Conservation (phyloP, 2,888 invertebrate genomes). For the Stegophylla sp. region DNA sequence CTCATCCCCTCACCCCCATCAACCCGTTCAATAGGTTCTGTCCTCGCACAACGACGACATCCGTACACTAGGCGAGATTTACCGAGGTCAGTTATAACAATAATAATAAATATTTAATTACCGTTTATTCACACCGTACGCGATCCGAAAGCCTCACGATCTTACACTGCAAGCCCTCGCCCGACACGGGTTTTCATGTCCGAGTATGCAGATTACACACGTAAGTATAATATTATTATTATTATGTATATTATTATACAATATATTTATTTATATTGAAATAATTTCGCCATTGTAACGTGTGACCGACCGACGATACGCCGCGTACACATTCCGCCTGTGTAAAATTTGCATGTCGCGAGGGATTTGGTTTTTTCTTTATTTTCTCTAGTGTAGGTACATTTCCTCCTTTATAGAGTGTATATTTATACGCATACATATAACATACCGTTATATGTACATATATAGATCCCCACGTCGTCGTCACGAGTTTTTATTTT, state of each 20-base stretch:
- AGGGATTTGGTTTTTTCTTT: constrained; percentile 8
- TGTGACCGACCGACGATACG: not conserved
- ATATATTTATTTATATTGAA: not conserved
- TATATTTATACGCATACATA: not conserved
- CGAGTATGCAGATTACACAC: not conserved
- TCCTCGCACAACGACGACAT: too few relatives aligned
- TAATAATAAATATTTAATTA: too few relatives aligned
- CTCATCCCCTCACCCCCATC: too few relatives aligned
- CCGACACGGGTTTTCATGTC: constrained; percentile 26
- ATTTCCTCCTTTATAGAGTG: not conserved
- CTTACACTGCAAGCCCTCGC: too few relatives aligned
- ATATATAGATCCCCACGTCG: not conserved
- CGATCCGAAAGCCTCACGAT: too few relatives aligned
- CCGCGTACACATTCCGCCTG: not conserved
- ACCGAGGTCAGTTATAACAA: too few relatives aligned
- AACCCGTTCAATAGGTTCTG: too few relatives aligned
- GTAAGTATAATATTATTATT: not conserved
- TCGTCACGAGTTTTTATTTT: constrained; percentile 5
- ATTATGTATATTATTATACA: too few relatives aligned
- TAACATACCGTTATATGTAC: not conserved
- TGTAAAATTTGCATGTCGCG: constrained; percentile 1
- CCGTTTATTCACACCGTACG: too few relatives aligned
- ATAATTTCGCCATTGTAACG: not conserved
- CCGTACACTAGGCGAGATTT: too few relatives aligned
- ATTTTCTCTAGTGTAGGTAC: not conserved